phyloP scores from a whole-genome alignment of 2,113 vertebrate genomes.

The Seriola quinqueradiata region DNA sequence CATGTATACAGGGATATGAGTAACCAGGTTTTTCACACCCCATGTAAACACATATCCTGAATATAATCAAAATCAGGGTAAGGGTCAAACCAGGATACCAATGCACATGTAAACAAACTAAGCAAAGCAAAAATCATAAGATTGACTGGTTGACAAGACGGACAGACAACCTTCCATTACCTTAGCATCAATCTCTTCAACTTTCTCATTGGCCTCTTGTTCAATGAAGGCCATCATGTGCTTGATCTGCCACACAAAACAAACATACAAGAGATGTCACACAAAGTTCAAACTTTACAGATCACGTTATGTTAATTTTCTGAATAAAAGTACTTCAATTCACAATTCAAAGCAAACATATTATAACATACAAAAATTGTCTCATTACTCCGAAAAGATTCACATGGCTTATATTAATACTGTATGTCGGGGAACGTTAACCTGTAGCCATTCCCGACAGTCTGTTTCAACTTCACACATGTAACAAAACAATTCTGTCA shows the following conservation, averaged over 20 bases:
- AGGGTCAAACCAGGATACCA: too few relatives aligned
- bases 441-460: too few relatives aligned
- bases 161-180: slow-evolving; percentile 71
- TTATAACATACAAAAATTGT: background rate
- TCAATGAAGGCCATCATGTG: slow-evolving; percentile 99
- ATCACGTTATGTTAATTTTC: background rate
- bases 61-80: too few relatives aligned
- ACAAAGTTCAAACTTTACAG: background rate
- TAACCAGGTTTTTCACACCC: too few relatives aligned
- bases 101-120: too few relatives aligned
- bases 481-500: background rate
- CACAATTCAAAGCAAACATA: background rate
- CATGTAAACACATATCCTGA: too few relatives aligned
- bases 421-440: background rate
- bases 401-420: background rate
- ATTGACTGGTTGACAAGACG: background rate
- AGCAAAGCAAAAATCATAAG: background rate
- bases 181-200: slow-evolving; percentile 98
- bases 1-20: too few relatives aligned
- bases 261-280: background rate
- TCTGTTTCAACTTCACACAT: background rate
- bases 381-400: background rate
- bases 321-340: too few relatives aligned
- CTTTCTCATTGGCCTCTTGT: slow-evolving; percentile 97
- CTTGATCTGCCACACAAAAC: slow-evolving; percentile 89